Conservation (phyloP, 1,140 invertebrate species). For the Orussus abietinus region DNA sequence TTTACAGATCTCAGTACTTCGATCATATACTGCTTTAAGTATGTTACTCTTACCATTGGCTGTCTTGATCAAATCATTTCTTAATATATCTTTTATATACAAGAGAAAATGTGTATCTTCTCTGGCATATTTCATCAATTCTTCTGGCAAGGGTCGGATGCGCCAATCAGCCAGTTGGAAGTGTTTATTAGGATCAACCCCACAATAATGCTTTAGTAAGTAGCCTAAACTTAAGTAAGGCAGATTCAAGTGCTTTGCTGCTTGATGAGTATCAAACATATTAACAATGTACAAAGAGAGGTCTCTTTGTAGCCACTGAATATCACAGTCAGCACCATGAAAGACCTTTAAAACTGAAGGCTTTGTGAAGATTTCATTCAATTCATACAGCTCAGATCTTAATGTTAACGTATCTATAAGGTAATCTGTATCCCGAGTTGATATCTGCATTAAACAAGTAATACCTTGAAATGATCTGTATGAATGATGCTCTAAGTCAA, state of each 20-base stretch:
- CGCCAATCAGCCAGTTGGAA: conserved; percentile 97
- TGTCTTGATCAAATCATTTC: conserved; percentile 70
- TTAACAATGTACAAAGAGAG: conserved; percentile 94
- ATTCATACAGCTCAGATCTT: conserved; percentile 72
- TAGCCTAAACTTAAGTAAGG: conserved; percentile 72
- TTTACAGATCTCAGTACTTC: conserved; percentile 71
- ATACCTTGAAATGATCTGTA: conserved; percentile 81
- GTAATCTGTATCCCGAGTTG: conserved; percentile 81
- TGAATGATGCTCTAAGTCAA: conserved; percentile 88
- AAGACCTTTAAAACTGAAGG: conserved; percentile 91
- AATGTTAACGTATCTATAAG: conserved; percentile 85
- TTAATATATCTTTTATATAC: conserved; percentile 84
- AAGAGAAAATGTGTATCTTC: conserved; percentile 95
- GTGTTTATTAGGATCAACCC: conserved; percentile 78
- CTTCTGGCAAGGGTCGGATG: conserved; percentile 82
- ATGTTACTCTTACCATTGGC: conserved; percentile 69
- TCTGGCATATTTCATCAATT: conserved; percentile 84
- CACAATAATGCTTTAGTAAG: conserved; percentile 77
- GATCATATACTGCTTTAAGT: conserved; percentile 65
- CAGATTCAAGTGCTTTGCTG: conserved; percentile 73
- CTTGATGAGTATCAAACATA: conserved; percentile 95
- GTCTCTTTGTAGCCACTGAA: conserved; percentile 94
- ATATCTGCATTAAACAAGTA: conserved; percentile 94
- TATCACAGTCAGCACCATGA: conserved; percentile 87
- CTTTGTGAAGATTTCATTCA: conserved; percentile 93